Evolutionary conservation across 2,113 vertebrate species (phyloP), one percentile per base, ranked within the genome.

Genomic region (Scalopus aquaticus): DNA sequence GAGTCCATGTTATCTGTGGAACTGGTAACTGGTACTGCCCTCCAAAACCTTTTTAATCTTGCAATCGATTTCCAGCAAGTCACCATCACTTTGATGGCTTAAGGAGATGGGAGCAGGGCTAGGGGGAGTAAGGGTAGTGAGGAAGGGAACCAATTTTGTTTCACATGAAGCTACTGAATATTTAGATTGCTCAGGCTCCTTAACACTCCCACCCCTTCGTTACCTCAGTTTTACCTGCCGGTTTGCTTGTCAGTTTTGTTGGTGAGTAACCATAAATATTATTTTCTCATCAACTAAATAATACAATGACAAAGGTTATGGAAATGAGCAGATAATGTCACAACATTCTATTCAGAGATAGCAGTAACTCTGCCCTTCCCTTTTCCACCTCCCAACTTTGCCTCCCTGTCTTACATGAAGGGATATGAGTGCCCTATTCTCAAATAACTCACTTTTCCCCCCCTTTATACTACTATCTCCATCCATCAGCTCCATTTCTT

Each of bases 221-320:
- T 46, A 51, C 51, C n/a, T 73, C 58, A 96, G 77, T 60, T 32
- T 93, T 80, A 56, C 56, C 54, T 74, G 44, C 81, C 51, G 32
- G 44, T 65, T 51, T 76, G n/a, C 62, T n/a, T 70, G 28, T 76
- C 20, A 35, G 2, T 49, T 85, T 44, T 72, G 62, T 28, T 90
- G 86, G 37, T 9, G 22, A 60, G 12, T 69, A 90, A 81, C 46
- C 46, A 78, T 76, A 95, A 94, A 91, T 80, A 49, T 35, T 93
- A 60, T 58, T 90, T 93, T 93, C 73, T 95, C 80, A 35, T 80
- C 35, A 70, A 60, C n/a, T 90, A 93, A 77, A 39, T 83, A 89
- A 67, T 49, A 22, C 10, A 86, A 58, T 72, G 91, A 56, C 44
- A 83, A 46, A 77, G 86, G 46, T 42, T 58, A 86, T 58, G 67